Evolutionary conservation across 2,113 vertebrate genomes (phyloP).

Genomic region (Sinocyclocheilus anophthalmus): DNA sequence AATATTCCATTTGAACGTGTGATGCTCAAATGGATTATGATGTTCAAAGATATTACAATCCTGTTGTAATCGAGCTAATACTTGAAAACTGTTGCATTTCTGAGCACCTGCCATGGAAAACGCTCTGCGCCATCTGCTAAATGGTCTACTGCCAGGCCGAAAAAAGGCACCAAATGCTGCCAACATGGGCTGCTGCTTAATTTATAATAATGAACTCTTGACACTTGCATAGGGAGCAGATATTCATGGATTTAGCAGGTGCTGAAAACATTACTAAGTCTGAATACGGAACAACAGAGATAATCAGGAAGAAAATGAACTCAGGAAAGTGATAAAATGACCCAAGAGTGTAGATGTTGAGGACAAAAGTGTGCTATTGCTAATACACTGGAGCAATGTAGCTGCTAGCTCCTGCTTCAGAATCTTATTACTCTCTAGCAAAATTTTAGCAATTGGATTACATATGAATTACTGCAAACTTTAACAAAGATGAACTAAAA

Average conservation of each 20-base stretch:
- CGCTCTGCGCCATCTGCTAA: slow-evolving; percentile 68
- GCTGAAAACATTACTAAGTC: slow-evolving; percentile 55
- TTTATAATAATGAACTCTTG: slow-evolving; percentile 68
- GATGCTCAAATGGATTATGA: background rate
- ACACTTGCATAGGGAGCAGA: slow-evolving; percentile 62
- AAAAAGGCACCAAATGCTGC: slow-evolving; percentile 55
- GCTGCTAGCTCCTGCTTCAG: slow-evolving; percentile 31
- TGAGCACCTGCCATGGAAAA: slow-evolving; percentile 57
- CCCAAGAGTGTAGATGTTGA: slow-evolving; percentile 40
- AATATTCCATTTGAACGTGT: background rate
- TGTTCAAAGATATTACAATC: slow-evolving; percentile 7
- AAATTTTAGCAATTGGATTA: slow-evolving; percentile 28
- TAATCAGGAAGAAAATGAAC: slow-evolving; percentile 58
- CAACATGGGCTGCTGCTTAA: slow-evolving; percentile 61
- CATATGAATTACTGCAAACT: background rate
- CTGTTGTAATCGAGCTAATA: slow-evolving; percentile 40
- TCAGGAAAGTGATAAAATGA: slow-evolving; percentile 50
- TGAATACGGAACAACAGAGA: slow-evolving; percentile 56
- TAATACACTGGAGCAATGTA: slow-evolving; percentile 42
- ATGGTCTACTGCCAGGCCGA: slow-evolving; percentile 65
- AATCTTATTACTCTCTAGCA: slow-evolving; percentile 69
- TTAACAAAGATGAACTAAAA: background rate
- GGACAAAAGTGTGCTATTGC: slow-evolving; percentile 49
- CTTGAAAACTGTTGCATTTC: slow-evolving; percentile 55
- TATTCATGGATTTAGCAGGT: slow-evolving; percentile 62